Base-by-base conservation (phyloP, 2,888 invertebrate species). In the Harpalus rufipes region DNA sequence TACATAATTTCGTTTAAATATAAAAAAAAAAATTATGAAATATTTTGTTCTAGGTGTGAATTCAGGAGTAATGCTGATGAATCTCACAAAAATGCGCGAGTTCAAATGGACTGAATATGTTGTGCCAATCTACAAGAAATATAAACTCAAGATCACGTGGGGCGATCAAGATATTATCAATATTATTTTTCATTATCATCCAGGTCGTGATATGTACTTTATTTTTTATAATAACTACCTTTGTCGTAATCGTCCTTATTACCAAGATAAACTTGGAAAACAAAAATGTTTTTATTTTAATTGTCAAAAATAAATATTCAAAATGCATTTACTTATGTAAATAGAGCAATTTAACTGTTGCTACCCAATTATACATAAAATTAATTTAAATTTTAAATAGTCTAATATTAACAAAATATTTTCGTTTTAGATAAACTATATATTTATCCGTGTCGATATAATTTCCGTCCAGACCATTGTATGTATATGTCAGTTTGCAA, bases 1-100 rank as follows among this genome's bases (percentile, higher is more conserved):
- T n/a, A n/a, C n/a, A n/a, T n/a, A n/a, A n/a, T n/a, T n/a, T n/a
- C n/a, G n/a, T n/a, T n/a, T n/a, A n/a, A n/a, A n/a, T n/a, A n/a
- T n/a, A n/a, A n/a, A n/a, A n/a, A n/a, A n/a, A n/a, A n/a, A n/a
- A n/a, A n/a, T n/a, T n/a, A n/a, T n/a, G n/a, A n/a, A 21, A 51
- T 51, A 0, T 51, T 51, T 44, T 59, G 58, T 83, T 68, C 79
- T 89, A 96, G 98, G 98, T 85, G 94, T 99, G 0, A 99, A 99
- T 92, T 98, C 98, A 0, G 99, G 98, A 56, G 98, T 99, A 0
- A 98, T 99, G 98, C 91, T 99, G 79, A 99, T 99, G 98, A 98
- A 99, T 91, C 92, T 99, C 81, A 98, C 98, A 0, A 93, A 97
- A 88, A 97, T 99, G 96, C 92, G 98, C 86, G 91, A 93, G 39